Base-by-base conservation (phyloP, 2,113 vertebrate genomes). In the Ochotona princeps region DNA sequence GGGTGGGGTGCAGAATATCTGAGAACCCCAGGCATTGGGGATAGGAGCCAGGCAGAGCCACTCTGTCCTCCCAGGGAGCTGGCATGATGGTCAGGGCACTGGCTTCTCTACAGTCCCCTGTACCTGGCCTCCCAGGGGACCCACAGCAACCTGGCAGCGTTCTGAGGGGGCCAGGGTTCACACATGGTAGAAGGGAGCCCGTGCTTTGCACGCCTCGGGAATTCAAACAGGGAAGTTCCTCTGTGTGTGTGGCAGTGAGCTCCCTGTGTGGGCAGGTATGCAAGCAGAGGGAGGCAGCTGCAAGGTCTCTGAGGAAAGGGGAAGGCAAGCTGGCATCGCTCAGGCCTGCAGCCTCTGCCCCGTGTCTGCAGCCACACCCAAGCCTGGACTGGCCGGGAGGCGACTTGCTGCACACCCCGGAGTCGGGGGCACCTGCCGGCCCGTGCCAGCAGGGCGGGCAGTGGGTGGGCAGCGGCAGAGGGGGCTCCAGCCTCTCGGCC, bases 101-200 rank as follows among this genome's bases (percentile, higher is more conserved):
- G 51, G 5, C 57, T 1, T 91, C 84, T 82, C 79, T 88, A 65
- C 25, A 85, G 67, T 23, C 75, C 72, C 87, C 75, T 84, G 92
- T 65, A 70, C 83, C 84, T 51, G 89, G 72, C 66, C 87, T 87
- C 92, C 80, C 66, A 28, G 84, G 84, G 92, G 76, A 25, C 47
- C 51, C 14, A 7, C 51, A 92, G 47, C 12, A 78, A 51, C 92
- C 85, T 44, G 72, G 44, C 35, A 83, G 60, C 67, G 60, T 25
- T 69, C 20, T n/a, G 66, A 35, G 57, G 1, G 17, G 8, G 35
- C 84, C 21, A 15, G 54, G 65, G 63, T 81, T 74, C 87, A 90
- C 85, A 84, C 76, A 38, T 6, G 35, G 66, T 44, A 14, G 54
- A 57, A 15, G 18, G 4, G 17, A 57, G 57, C n/a, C 54, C 8